These are phyloP conservation scores for Teleogryllus oceanicus DNA, from an alignment of 2,888 invertebrate species.

Conservation along the genomic window DNA sequence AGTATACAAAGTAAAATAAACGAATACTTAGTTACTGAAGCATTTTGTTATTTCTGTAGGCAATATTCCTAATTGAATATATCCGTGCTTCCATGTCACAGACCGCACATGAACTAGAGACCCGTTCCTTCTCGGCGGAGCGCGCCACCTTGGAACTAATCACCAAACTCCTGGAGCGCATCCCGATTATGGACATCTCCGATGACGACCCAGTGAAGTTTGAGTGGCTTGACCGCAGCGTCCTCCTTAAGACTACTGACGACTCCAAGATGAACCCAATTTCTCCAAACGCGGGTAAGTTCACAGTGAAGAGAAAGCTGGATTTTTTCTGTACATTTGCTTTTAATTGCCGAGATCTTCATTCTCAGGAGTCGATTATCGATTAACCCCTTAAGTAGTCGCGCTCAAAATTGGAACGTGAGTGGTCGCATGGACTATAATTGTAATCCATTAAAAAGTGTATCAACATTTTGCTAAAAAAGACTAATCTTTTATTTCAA, in stretches of 20 bases:
- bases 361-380: too few species aligned
- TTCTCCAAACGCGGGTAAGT: conserved; percentile 25
- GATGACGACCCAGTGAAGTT: conserved; percentile 51
- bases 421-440: too few species aligned
- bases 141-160: conserved; percentile 73
- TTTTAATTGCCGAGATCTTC: too few species aligned
- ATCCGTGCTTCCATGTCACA: conserved; percentile 41
- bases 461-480: too few species aligned
- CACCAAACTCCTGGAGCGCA: conserved; percentile 64
- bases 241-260: conserved; percentile 59
- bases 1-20: too few species aligned
- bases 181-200: conserved; percentile 47
- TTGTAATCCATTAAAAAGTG: too few species aligned
- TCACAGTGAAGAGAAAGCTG: not conserved
- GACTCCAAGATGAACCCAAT: conserved; percentile 48
- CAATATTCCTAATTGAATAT: too few species aligned
- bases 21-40: too few species aligned
- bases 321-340: not conserved
- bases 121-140: conserved; percentile 65
- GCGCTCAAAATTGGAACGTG: too few species aligned
- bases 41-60: too few species aligned
- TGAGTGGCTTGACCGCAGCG: conserved; percentile 62
- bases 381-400: too few species aligned
- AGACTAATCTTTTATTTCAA: too few species aligned
- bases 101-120: conserved; percentile 52